Evolutionary conservation across 2,797 vertebrate species (phyloP).

Genomic region (Catharus ustulatus): DNA sequence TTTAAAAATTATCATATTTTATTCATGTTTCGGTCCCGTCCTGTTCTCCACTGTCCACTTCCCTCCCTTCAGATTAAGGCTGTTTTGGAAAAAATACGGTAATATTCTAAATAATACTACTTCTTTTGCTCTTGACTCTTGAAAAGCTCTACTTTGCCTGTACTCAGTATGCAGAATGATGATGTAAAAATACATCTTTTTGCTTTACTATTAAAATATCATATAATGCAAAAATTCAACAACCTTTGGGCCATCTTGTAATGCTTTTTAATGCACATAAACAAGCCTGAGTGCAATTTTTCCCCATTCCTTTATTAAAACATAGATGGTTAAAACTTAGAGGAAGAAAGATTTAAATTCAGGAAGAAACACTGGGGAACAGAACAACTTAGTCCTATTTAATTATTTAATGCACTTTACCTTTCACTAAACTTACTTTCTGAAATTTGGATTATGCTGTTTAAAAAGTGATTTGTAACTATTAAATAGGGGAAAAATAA

Average conservation of each 20-base stretch:
- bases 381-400: background rate
- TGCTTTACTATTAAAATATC: background rate
- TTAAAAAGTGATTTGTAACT: background rate
- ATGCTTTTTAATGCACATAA: background rate
- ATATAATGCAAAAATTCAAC: slow-evolving; percentile 1
- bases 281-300: background rate
- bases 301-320: background rate
- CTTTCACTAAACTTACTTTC: background rate
- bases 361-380: background rate
- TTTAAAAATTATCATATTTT: background rate
- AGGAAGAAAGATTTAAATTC: background rate
- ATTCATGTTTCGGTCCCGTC: background rate
- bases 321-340: background rate
- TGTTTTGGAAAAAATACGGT: background rate
- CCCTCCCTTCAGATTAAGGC: background rate
- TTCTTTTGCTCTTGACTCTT: background rate
- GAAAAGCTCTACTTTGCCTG: background rate
- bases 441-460: background rate
- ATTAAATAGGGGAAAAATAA: background rate
- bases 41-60: background rate
- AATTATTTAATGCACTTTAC: background rate
- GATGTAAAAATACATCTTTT: background rate
- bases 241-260: slow-evolving; percentile 26
- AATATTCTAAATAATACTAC: background rate
- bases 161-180: background rate